Base-by-base conservation (phyloP, 2,113 vertebrate species). In the Gallinago undulata region DNA sequence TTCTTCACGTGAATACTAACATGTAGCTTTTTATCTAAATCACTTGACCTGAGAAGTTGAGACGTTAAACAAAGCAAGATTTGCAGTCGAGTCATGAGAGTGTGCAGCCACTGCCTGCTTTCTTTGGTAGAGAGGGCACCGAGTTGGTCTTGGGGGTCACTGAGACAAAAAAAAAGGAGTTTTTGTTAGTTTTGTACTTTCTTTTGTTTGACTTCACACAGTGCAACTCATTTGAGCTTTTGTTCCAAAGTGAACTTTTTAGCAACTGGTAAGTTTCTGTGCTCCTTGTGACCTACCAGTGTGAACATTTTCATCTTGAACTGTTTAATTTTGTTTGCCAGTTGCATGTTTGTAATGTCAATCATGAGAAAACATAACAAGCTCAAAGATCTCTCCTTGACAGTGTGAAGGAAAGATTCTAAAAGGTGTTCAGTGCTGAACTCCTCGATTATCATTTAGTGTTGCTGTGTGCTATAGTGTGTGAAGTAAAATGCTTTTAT, bases 141-240 rank as follows among this genome's bases (percentile, higher is more conserved):
- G 50, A 59, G 28, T 69, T 12, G 5, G 39, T 81, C 74, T 81
- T 55, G 88, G 73, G 88, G 33, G 69, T 93, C 66, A n/a, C 51
- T 92, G 83, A 87, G 83, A 80, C 90, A 81, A 95, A 93, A 95
- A 93, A 92, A 19, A 43, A 70, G 14, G 76, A 79, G 62, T 18
- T 94, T 87, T 96, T 96, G 93, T 91, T 95, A 73, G 53, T 68
- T 87, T 87, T 89, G 57, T 74, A 2, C 70, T 87, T 92, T 53
- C 87, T 89, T 96, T 95, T 94, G 87, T 96, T 87, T 51, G 43
- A 25, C 74, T 82, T 14, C 4, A 76, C 81, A 79, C 22, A 72
- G 31, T 57, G 84, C 73, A 84, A 72, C 76, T 93, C 43, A 33
- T 72, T 91, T 48, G 39, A 87, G 84, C 43, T 94, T 95, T 93